Conservation (phyloP, 2,797 vertebrate species). For the Streptopelia turtur region DNA sequence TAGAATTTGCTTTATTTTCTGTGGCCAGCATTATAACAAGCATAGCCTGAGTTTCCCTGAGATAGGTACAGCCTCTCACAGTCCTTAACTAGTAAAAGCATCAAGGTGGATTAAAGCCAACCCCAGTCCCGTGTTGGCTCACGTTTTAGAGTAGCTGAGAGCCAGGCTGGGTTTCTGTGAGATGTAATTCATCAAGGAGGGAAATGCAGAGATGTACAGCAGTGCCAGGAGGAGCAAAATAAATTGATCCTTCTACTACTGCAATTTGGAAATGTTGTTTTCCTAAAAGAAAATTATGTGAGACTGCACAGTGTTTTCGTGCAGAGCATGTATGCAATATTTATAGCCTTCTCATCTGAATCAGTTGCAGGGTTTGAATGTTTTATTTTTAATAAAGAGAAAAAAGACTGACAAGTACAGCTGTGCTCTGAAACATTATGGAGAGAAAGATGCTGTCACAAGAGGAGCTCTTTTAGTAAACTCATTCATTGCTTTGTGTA, state of each 20-base stretch:
- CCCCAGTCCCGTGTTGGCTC: background rate
- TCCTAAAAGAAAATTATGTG: background rate
- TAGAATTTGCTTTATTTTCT: background rate
- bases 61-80: background rate
- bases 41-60: background rate
- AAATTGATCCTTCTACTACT: background rate
- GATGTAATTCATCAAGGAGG: background rate
- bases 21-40: background rate
- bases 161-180: background rate
- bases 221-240: background rate
- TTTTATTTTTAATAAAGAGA: background rate
- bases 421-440: background rate
- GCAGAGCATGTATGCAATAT: fast-evolving
- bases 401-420: background rate
- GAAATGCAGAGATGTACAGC: background rate
- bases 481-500: background rate
- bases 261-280: background rate
- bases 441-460: background rate
- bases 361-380: background rate
- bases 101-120: background rate
- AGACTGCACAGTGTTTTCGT: background rate
- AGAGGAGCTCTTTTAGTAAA: background rate
- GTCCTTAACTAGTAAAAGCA: background rate
- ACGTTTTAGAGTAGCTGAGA: background rate
- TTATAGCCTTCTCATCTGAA: background rate